These are phyloP conservation scores for Apodemia hepburni DNA, from an alignment of 2,888 invertebrate genomes.

Conservation along the genomic window DNA sequence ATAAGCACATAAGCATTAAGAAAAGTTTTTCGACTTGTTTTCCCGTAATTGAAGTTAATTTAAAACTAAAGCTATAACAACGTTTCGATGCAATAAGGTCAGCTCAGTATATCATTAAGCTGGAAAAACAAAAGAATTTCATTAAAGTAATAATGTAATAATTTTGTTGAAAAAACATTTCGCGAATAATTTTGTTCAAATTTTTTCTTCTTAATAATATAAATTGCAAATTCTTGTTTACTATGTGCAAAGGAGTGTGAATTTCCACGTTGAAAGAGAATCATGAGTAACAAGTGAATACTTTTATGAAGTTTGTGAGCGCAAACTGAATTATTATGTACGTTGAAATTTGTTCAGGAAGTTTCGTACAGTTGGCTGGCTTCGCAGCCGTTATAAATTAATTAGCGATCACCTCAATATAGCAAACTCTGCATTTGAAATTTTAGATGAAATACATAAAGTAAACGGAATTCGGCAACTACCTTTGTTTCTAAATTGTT, in stretches of 20 bases:
- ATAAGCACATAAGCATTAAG: too few relatives aligned
- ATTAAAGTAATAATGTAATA: neutral
- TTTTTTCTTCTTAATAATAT: neutral
- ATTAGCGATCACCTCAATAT: constrained; percentile 46
- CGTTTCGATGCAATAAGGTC: too few relatives aligned
- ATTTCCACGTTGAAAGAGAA: neutral
- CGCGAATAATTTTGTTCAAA: neutral
- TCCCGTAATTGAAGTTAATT: too few relatives aligned
- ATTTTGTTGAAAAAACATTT: neutral
- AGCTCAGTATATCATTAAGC: too few relatives aligned
- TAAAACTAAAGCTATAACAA: too few relatives aligned
- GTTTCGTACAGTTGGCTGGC: constrained; percentile 27
- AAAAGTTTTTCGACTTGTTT: too few relatives aligned
- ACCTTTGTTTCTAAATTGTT: constrained; percentile 52
- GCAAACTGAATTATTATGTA: constrained; percentile 29
- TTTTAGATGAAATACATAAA: constrained; percentile 34
- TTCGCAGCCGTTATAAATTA: constrained; percentile 48
- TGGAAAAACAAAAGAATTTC: too few relatives aligned
- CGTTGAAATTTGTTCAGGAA: constrained; percentile 28
- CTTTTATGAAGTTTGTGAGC: constrained; percentile 24
- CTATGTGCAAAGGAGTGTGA: neutral
- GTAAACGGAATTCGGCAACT: constrained; percentile 37
- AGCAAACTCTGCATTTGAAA: constrained; percentile 26
- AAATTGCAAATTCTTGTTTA: neutral
- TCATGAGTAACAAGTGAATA: constrained; percentile 22